Evolutionary conservation across 2,888 invertebrate genomes (phyloP).

Genomic region (Xylota sylvarum): DNA sequence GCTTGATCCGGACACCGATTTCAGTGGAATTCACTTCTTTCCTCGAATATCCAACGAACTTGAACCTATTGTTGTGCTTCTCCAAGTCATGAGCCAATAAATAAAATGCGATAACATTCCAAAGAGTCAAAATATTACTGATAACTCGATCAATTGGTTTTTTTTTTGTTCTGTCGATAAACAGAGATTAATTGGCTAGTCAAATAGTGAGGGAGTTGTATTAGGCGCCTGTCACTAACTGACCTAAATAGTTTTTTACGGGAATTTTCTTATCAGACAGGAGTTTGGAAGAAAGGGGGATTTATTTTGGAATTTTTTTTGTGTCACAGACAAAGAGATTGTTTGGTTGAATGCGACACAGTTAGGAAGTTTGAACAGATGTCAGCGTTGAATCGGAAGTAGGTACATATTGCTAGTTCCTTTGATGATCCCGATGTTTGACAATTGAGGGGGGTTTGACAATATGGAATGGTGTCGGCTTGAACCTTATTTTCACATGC

Average conservation of each 20-base stretch:
- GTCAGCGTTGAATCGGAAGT: neutral
- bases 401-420: neutral
- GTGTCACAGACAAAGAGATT: neutral
- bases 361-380: slow-evolving; percentile 24
- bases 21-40: neutral
- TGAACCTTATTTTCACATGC: too few species aligned
- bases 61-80: neutral
- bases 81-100: slow-evolving; percentile 3
- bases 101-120: slow-evolving; percentile 45
- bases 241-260: slow-evolving; percentile 31
- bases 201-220: slow-evolving; percentile 13
- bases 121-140: slow-evolving; percentile 11
- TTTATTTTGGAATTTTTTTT: neutral
- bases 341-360: neutral
- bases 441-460: neutral
- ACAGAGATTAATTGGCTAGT: slow-evolving; percentile 12
- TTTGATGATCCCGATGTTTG: neutral
- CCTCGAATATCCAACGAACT: neutral
- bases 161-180: slow-evolving; percentile 1
- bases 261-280: slow-evolving; percentile 17
- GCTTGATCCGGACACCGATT: neutral
- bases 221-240: slow-evolving; percentile 1
- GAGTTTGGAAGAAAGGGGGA: neutral
- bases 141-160: slow-evolving; percentile 2
- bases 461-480: neutral